A percentile compares a stretch with the other conserved stretches of the same genome.
Conservation (phyloP, 2,113 vertebrate genomes). For the Struthio camelus region DNA sequence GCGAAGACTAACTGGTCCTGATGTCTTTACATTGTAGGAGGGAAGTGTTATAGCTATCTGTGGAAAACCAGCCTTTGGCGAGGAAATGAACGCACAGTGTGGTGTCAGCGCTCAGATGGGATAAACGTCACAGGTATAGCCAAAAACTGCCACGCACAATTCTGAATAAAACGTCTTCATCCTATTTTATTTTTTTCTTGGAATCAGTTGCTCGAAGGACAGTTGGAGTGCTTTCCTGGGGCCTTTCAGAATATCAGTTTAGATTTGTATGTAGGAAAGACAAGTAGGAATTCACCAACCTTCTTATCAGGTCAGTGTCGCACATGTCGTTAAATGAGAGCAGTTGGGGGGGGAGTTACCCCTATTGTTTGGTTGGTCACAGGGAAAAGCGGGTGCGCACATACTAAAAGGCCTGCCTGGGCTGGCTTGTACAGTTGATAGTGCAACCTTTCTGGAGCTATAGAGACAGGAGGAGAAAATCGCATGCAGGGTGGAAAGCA, state of each 20-base stretch:
- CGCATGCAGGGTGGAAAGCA: accelerated
- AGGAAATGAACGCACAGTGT: slow-evolving; percentile 89
- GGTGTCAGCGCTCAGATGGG: slow-evolving; percentile 97
- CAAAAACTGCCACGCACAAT: accelerated
- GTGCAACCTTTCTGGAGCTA: neutral
- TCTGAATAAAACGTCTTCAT: neutral
- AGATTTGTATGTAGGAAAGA: neutral
- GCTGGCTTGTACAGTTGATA: neutral
- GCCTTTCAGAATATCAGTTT: neutral
- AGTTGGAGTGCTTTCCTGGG: neutral
- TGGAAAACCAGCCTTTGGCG: slow-evolving; percentile 91
- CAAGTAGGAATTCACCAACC: neutral
- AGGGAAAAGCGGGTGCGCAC: neutral
- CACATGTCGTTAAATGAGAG: neutral
- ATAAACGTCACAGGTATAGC: slow-evolving; percentile 92
- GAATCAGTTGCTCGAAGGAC: neutral
- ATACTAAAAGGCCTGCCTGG: neutral
- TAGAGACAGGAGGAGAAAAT: neutral
- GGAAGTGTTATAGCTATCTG: slow-evolving; percentile 90
- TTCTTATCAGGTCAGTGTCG: neutral
- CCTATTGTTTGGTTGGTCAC: neutral
- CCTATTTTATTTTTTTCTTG: neutral
- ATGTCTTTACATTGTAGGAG: slow-evolving; percentile 78
- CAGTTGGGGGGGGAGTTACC: neutral
- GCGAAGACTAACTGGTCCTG: neutral